Evolutionary conservation across 2,888 invertebrate species (phyloP).

Genomic region (Arctia plantaginis): DNA sequence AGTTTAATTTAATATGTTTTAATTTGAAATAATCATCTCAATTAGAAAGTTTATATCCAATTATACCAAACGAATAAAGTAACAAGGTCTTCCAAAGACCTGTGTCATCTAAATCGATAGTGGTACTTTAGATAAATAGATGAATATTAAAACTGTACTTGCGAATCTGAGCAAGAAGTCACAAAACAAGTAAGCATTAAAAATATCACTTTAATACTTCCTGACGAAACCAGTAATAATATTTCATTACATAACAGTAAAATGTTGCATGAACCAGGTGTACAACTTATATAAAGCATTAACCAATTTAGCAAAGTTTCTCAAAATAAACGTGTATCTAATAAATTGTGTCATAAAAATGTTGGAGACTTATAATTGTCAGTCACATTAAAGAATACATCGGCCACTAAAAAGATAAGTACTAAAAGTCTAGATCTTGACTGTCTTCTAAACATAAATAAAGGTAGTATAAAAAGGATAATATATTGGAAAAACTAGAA

Average conservation of each 20-base stretch:
- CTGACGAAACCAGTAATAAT: slow-evolving; percentile 26
- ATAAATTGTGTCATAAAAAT: slow-evolving; percentile 59
- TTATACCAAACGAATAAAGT: background rate
- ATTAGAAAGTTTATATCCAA: background rate
- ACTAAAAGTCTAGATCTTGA: slow-evolving; percentile 29
- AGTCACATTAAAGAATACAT: slow-evolving; percentile 47
- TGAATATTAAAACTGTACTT: background rate
- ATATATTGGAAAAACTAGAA: background rate
- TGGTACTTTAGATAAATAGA: background rate
- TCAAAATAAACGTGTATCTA: slow-evolving; percentile 53
- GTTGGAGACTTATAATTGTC: slow-evolving; percentile 38
- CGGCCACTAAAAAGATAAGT: background rate
- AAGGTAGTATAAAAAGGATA: background rate
- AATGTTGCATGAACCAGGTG: slow-evolving; percentile 35
- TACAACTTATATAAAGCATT: slow-evolving; percentile 42
- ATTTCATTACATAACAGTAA: slow-evolving; percentile 47
- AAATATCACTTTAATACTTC: slow-evolving; percentile 23
- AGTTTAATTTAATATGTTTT: too few relatives aligned
- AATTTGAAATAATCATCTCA: background rate
- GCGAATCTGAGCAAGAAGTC: background rate
- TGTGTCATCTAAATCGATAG: background rate
- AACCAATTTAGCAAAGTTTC: slow-evolving; percentile 56
- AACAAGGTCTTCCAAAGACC: background rate
- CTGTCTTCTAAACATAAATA: slow-evolving; percentile 1
- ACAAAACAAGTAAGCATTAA: slow-evolving; percentile 10